phyloP scores from a whole-genome alignment of 2,888 invertebrate genomes.

The Drosophila rubida region DNA sequence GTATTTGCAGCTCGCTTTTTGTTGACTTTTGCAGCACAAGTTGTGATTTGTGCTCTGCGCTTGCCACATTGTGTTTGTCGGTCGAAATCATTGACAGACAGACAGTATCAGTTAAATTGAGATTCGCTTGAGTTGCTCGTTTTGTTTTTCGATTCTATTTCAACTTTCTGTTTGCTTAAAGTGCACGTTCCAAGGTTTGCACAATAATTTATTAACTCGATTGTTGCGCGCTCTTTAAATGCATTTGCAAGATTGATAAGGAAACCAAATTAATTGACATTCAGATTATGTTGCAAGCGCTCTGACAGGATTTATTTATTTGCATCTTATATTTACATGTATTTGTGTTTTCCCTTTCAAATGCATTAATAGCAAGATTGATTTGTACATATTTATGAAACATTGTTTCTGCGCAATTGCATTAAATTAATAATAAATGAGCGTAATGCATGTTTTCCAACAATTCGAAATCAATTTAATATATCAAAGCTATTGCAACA shows the following conservation, averaged over 20 bases:
- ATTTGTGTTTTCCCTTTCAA: too few species aligned
- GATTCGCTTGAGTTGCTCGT: constrained; percentile 13
- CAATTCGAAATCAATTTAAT: not conserved
- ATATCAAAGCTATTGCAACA: too few species aligned
- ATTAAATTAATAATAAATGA: too few species aligned
- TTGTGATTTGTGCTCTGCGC: constrained; percentile 19
- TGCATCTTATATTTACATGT: too few species aligned
- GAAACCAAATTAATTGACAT: too few species aligned
- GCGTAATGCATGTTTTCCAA: too few species aligned
- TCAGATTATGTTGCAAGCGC: too few species aligned
- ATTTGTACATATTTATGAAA: not conserved
- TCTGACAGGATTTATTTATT: too few species aligned
- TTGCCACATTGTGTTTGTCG: constrained; percentile 35
- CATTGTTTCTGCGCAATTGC: too few species aligned
- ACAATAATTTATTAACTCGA: not conserved
- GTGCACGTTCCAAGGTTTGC: not conserved
- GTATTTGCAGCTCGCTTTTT: constrained; percentile 17
- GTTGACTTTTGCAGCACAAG: constrained; percentile 6
- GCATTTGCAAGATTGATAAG: too few species aligned
- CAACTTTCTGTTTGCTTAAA: not conserved
- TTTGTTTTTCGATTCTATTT: constrained; percentile 9
- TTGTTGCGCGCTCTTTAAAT: too few species aligned
- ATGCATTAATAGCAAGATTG: too few species aligned
- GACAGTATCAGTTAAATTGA: constrained; percentile 19
- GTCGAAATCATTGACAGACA: constrained; percentile 36